Conservation (phyloP, 1,140 invertebrate species). For the Nymphalis io region DNA sequence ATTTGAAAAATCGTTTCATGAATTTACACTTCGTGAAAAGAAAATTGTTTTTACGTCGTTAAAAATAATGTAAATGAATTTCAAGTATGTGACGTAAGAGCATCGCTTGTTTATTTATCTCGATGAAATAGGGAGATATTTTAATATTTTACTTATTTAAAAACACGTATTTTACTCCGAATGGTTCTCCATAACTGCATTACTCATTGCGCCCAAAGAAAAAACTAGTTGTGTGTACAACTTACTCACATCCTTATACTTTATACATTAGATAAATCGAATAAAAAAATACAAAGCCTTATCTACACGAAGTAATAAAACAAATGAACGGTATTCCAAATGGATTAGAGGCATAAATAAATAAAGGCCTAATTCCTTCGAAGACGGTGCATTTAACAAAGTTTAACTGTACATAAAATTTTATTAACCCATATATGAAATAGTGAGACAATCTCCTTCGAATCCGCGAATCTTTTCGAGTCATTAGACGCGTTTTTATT, state of each 20-base stretch:
- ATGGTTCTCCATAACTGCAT: too few species aligned
- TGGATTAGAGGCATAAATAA: conserved; percentile 13
- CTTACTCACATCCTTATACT: too few species aligned
- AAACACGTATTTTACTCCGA: too few species aligned
- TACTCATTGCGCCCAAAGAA: too few species aligned
- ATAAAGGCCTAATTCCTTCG: conserved; percentile 48
- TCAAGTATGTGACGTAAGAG: too few species aligned
- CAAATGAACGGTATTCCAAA: conserved; percentile 2
- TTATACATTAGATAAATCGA: not conserved
- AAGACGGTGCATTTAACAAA: conserved; percentile 67
- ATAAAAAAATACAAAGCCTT: not conserved
- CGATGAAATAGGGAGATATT: too few species aligned
- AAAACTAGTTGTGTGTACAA: too few species aligned
- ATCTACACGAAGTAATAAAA: conserved; percentile 17
- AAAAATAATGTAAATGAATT: not conserved
- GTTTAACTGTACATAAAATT: conserved; percentile 79
- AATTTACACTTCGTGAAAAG: not conserved
- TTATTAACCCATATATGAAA: conserved; percentile 79
- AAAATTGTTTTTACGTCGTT: not conserved
- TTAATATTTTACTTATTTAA: too few species aligned
- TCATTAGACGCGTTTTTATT: conserved; percentile 80
- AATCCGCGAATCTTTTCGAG: conserved; percentile 64
- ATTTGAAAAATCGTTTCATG: conserved; percentile 19
- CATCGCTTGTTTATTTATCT: too few species aligned
- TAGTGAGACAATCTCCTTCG: conserved; percentile 71